These are phyloP conservation scores for Drosophila colorata DNA, from an alignment of 2,888 invertebrate genomes.

Conservation along the genomic window DNA sequence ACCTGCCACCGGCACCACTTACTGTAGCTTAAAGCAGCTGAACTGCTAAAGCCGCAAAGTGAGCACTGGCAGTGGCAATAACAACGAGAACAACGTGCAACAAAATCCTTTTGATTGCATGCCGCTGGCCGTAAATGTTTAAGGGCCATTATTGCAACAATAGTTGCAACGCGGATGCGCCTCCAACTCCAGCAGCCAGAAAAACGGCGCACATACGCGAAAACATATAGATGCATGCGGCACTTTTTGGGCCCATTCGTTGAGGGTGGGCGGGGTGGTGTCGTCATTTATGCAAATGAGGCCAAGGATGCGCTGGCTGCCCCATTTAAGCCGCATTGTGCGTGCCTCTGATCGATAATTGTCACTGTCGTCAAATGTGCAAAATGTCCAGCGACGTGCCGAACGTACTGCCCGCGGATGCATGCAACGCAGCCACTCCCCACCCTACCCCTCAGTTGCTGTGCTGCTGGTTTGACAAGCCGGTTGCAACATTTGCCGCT, in stretches of 20 bases:
- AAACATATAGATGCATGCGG: conserved; percentile 12
- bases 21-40: conserved; percentile 29
- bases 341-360: conserved; percentile 75
- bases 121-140: conserved; percentile 55
- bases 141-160: conserved; percentile 74
- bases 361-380: conserved; percentile 66
- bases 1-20: neutral
- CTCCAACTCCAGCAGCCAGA: conserved; percentile 15
- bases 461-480: conserved; percentile 8
- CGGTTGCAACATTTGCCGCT: conserved; percentile 44
- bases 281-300: conserved; percentile 78
- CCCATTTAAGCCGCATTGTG: conserved; percentile 75
- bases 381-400: conserved; percentile 55
- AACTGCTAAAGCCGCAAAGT: conserved; percentile 35
- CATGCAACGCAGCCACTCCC: neutral
- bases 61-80: conserved; percentile 18
- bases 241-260: conserved; percentile 31
- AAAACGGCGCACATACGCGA: conserved; percentile 9
- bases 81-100: conserved; percentile 22
- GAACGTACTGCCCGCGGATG: conserved; percentile 40
- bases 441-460: neutral
- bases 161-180: conserved; percentile 47
- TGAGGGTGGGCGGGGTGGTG: neutral
- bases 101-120: conserved; percentile 56
- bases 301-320: conserved; percentile 67